Conservation (phyloP, 2,888 invertebrate species). For the Ophion obscuratus region DNA sequence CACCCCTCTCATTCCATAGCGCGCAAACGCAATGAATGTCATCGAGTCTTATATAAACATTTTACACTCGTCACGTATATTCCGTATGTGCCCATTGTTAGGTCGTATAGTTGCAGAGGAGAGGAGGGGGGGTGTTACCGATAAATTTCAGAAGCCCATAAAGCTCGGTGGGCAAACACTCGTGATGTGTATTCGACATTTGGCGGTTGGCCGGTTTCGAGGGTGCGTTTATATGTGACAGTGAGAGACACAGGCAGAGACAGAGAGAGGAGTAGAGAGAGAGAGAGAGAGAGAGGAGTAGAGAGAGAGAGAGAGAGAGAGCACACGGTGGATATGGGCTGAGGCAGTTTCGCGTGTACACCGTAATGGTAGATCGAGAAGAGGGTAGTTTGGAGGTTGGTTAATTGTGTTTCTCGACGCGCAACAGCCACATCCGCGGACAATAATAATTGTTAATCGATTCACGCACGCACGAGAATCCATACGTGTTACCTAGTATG, state of each 20-base stretch:
- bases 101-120: too few species aligned
- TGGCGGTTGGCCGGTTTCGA: constrained; percentile 57
- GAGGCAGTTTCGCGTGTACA: constrained; percentile 5
- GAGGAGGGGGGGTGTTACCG: background rate
- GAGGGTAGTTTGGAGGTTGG: constrained; percentile 60
- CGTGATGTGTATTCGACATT: constrained; percentile 57
- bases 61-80: too few species aligned
- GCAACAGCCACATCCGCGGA: constrained; percentile 71
- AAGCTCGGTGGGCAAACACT: background rate
- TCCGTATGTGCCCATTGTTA: too few species aligned
- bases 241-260: background rate
- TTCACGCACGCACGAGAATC: constrained; percentile 67
- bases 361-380: constrained; percentile 24
- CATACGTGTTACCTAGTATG: constrained; percentile 14
- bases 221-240: constrained; percentile 29
- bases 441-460: constrained; percentile 75
- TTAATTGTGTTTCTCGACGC: constrained; percentile 71
- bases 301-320: constrained; percentile 12
- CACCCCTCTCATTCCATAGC: too few species aligned
- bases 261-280: background rate
- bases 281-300: background rate
- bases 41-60: background rate
- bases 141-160: constrained; percentile 53
- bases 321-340: background rate
- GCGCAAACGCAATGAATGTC: background rate